Evolutionary conservation across 2,797 vertebrate species (phyloP).

Genomic region (Chrysocyon brachyurus): DNA sequence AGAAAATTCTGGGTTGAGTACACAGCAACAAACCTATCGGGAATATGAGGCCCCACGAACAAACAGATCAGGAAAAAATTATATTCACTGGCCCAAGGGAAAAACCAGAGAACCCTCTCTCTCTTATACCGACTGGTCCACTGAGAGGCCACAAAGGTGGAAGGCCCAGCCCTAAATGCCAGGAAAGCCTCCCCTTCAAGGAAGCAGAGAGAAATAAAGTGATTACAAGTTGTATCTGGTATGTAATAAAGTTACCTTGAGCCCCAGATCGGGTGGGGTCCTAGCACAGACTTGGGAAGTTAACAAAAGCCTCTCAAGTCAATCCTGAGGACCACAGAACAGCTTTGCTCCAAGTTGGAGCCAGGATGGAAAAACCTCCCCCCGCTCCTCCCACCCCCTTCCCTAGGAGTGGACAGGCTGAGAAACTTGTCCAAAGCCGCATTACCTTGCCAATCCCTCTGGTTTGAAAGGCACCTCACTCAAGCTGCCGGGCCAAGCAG

Average conservation of each 20-base stretch:
- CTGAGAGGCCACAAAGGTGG: not conserved
- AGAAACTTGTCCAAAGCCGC: not conserved
- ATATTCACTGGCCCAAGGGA: constrained; percentile 15
- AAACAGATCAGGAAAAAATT: not conserved
- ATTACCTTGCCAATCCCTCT: constrained; percentile 32
- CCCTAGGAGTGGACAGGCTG: not conserved
- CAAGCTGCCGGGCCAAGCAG: not conserved
- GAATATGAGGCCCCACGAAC: constrained; percentile 56
- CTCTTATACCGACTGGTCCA: not conserved
- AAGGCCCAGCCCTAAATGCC: constrained; percentile 3
- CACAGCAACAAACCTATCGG: constrained; percentile 38
- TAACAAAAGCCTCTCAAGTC: constrained; percentile 42
- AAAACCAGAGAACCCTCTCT: constrained; percentile 50
- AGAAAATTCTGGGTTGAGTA: not conserved
- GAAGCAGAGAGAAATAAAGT: constrained; percentile 68
- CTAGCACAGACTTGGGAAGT: constrained; percentile 11
- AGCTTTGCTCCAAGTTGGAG: constrained; percentile 41
- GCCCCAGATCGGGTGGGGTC: constrained; percentile 54
- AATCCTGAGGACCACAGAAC: not conserved
- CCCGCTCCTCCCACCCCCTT: not conserved
- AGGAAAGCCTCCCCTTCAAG: constrained; percentile 43
- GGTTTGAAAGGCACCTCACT: constrained; percentile 49
- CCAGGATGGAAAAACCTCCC: not conserved
- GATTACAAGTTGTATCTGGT: constrained; percentile 53
- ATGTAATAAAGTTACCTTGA: constrained; percentile 72